These are phyloP conservation scores for Aproaerema taeniolella DNA, from an alignment of 2,888 invertebrate species.

Conservation along the genomic window DNA sequence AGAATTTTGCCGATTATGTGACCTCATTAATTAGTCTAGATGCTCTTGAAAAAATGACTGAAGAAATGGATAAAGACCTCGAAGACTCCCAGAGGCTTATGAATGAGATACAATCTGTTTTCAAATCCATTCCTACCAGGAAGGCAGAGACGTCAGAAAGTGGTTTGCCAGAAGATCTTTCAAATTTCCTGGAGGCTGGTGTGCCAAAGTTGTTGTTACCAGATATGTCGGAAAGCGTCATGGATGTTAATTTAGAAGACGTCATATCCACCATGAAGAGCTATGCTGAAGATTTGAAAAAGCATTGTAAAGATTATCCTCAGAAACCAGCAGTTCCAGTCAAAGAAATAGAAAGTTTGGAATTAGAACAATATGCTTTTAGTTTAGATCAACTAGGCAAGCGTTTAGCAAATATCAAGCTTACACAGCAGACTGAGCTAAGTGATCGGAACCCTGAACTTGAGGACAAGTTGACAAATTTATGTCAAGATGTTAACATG, in stretches of 20 bases:
- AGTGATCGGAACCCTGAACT: slow-evolving; percentile 42
- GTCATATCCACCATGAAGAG: slow-evolving; percentile 47
- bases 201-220: slow-evolving; percentile 48
- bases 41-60: slow-evolving; percentile 53
- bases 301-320: too few relatives aligned
- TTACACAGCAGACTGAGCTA: slow-evolving; percentile 33
- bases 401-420: slow-evolving; percentile 45
- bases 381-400: slow-evolving; percentile 56
- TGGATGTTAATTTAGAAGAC: slow-evolving; percentile 45
- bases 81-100: slow-evolving; percentile 53
- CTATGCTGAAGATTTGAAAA: slow-evolving; percentile 51
- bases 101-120: slow-evolving; percentile 50
- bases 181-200: slow-evolving; percentile 43
- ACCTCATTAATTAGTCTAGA: slow-evolving; percentile 48
- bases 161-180: slow-evolving; percentile 40
- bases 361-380: slow-evolving; percentile 48
- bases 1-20: slow-evolving; percentile 42
- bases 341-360: slow-evolving; percentile 24
- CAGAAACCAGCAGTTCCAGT: too few relatives aligned
- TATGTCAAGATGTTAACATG: slow-evolving; percentile 54
- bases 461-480: slow-evolving; percentile 45
- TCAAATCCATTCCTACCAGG: slow-evolving; percentile 35
- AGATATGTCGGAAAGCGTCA: slow-evolving; percentile 43
- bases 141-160: slow-evolving; percentile 21
- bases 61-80: slow-evolving; percentile 48